Base-by-base conservation (phyloP, 2,113 vertebrate species). In the Pica pica region DNA sequence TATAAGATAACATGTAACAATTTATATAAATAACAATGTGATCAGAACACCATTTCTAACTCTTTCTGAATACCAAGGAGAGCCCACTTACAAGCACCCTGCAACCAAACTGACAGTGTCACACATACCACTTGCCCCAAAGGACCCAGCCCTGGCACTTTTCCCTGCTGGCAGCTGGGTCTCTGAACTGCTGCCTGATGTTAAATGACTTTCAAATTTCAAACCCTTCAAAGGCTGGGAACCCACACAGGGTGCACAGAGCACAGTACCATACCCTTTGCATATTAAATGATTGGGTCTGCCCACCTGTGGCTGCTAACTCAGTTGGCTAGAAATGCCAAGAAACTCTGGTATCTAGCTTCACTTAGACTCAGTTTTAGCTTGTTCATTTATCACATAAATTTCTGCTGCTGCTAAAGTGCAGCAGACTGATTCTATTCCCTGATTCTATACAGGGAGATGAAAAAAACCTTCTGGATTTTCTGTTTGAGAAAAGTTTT, bases 41-140 rank as follows among this genome's bases (percentile, higher is more conserved):
- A 86, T 6, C 1, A 1, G 30, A 74, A 46, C 3, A 4, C 18
- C 19, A 24, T 26, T 73, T 80, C 49, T 59, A 63, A 42, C 0
- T 3, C n/a, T 27, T 81, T 39, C 70, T 41, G 23, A 63, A 37
- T 16, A 41, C 15, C 68, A 56, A 19, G 10, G 19, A 21, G 8
- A 78, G 13, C 30, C 10, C 73, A 60, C 21, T 19, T 33, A n/a
- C 20, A 64, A 49, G 57, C 67, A 65, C 7, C 11, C 56, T 71
- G 24, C 30, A 31, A 30, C 27, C 52, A 60, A 19, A 52, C 28
- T 22, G 26, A 7, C 1, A 50, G 53, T 2, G 9, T 26, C 76
- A 57, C 4, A 6, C 18, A 10, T 0, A 3, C 41, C 4, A 1
- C 33, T 16, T 46, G 33, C 39, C 41, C n/a, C 6, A 3, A 17